These are phyloP conservation scores for Gymnodraco acuticeps DNA, from an alignment of 2,797 vertebrate genomes.

Conservation along the genomic window DNA sequence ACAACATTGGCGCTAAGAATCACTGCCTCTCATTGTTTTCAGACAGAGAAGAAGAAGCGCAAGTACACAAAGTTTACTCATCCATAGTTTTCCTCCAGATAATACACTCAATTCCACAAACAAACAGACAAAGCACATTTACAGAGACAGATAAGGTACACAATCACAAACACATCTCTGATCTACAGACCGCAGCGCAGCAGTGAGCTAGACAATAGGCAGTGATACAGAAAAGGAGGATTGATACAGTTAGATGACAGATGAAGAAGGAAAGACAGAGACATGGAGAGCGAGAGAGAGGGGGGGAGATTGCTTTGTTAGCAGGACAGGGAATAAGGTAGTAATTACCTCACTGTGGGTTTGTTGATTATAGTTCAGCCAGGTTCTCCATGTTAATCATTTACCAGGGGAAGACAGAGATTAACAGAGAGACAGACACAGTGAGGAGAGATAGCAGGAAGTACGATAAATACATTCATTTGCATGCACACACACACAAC, in stretches of 20 bases:
- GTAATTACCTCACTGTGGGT: slow-evolving; percentile 85
- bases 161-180: slow-evolving; percentile 35
- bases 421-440: slow-evolving; percentile 72
- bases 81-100: slow-evolving; percentile 58
- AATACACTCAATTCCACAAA: slow-evolving; percentile 59
- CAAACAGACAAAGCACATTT: slow-evolving; percentile 64
- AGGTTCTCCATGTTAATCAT: slow-evolving; percentile 85
- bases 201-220: slow-evolving; percentile 58
- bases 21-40: slow-evolving; percentile 64
- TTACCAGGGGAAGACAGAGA: slow-evolving; percentile 80
- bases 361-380: slow-evolving; percentile 85
- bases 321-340: slow-evolving; percentile 77
- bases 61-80: slow-evolving; percentile 54
- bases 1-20: slow-evolving; percentile 58
- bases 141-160: slow-evolving; percentile 59
- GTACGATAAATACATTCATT: slow-evolving; percentile 52
- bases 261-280: background rate
- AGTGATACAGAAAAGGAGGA: slow-evolving; percentile 42
- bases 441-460: slow-evolving; percentile 67
- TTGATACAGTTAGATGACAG: slow-evolving; percentile 48
- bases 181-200: slow-evolving; percentile 37
- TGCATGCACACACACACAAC: slow-evolving; percentile 40
- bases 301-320: slow-evolving; percentile 70
- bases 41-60: slow-evolving; percentile 57
- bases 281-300: background rate